Base-by-base conservation (phyloP, 2,797 vertebrate genomes). In the Petrocephalus schoutedeni region DNA sequence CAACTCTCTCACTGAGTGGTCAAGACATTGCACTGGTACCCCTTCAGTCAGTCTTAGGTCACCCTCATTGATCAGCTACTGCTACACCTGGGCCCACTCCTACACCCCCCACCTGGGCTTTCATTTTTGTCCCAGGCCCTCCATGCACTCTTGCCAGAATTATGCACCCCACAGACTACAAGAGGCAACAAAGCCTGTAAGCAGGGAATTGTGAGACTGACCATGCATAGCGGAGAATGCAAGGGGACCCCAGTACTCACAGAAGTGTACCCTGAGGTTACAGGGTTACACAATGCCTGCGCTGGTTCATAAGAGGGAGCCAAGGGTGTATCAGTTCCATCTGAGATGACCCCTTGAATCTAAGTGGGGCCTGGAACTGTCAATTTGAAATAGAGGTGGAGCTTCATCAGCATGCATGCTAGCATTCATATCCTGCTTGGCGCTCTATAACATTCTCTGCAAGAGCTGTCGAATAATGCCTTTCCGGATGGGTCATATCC, bases 211-310 rank as follows among this genome's bases (percentile, higher is more conserved):
- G 14, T 36, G 82, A 32, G 14, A 85, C 6, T n/a, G 51, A 10
- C 49, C 49, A 57, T 7, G 51, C 23, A 57, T 56, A 28, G 82
- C 5, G 3, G 51, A 49, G 36, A 14, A 21, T 23, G 82, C 0
- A n/a, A 84, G 53, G 28, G 1, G 21, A 45, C 41, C 19, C 58
- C 28, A 2, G 16, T 90, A 84, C 88, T 88, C 85, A 91, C 89
- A 80, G 89, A 92, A 91, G 89, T 89, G 87, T 71, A 86, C 57
- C 57, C 85, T 64, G 89, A 56, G 12, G 2, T 3, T 67, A 28
- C 61, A 61, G 9, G 41, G 87, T 92, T 93, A 93, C 61, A 90
- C 91, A 93, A 92, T 88, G 67, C 86, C 85, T 85, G 54, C 67
- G 90, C 74, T 67, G 86, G 82, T 28, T 85, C 28, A 16, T 4